These are phyloP conservation scores for Cnemophilus loriae DNA, from an alignment of 2,113 vertebrate species.

Conservation along the genomic window DNA sequence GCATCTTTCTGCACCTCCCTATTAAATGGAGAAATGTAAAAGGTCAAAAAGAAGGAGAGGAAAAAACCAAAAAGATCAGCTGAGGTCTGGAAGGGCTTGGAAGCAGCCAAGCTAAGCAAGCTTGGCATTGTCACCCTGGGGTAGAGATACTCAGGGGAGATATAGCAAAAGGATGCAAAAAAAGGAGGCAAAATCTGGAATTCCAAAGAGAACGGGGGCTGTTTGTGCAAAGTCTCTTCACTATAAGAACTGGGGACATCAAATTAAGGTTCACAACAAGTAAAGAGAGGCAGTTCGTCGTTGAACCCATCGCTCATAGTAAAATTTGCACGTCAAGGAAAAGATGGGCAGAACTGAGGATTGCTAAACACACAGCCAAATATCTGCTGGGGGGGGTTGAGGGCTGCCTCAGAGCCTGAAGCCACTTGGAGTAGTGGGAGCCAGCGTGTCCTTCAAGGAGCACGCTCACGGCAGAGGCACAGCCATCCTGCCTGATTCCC, in stretches of 20 bases:
- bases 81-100: background rate
- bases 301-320: background rate
- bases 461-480: background rate
- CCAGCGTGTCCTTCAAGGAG: background rate
- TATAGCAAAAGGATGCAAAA: rapidly evolving
- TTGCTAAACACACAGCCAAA: background rate
- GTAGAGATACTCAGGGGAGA: background rate
- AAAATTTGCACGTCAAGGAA: background rate
- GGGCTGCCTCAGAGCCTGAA: background rate
- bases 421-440: background rate
- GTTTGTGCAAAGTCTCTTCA: background rate
- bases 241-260: background rate
- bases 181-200: background rate
- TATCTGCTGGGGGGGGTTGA: rapidly evolving
- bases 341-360: background rate
- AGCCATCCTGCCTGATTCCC: background rate
- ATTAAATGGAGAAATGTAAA: background rate
- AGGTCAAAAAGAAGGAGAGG: background rate
- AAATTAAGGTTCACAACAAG: background rate
- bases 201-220: background rate
- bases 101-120: background rate
- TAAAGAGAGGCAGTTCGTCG: background rate
- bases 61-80: background rate
- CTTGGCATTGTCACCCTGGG: background rate
- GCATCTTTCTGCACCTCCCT: background rate